A percentile compares a stretch with the other conserved stretches of the same genome.
Evolutionary conservation across 2,888 invertebrate species (phyloP).

Genomic region (Acleris cristana): DNA sequence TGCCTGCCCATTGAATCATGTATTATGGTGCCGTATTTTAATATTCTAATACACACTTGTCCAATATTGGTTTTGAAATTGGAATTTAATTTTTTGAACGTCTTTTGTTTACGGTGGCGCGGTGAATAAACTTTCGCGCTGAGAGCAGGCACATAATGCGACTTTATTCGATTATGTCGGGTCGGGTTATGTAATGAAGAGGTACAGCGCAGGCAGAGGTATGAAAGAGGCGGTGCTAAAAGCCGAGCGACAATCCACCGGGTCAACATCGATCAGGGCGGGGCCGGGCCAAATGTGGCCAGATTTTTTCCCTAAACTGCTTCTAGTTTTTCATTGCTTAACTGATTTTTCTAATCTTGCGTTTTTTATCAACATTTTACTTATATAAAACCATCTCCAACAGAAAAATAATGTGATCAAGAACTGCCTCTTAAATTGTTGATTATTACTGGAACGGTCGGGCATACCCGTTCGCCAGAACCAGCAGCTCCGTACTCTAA

Average conservation of each 20-base stretch:
- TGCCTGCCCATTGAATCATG: conserved; percentile 64
- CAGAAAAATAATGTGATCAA: not conserved
- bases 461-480: not conserved
- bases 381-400: too few species aligned
- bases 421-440: not conserved
- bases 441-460: not conserved
- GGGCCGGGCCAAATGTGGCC: conserved; percentile 32
- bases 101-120: not conserved
- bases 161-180: conserved; percentile 32
- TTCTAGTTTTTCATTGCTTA: conserved; percentile 3
- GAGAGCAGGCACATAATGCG: conserved; percentile 22
- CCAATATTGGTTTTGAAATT: conserved; percentile 57
- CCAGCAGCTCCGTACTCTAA: not conserved
- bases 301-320: conserved; percentile 27
- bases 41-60: conserved; percentile 50
- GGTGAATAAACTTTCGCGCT: conserved; percentile 20
- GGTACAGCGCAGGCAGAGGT: conserved; percentile 47
- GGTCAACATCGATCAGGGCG: conserved; percentile 74
- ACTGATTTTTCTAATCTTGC: not conserved
- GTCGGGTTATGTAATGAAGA: conserved; percentile 37
- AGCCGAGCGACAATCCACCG: conserved; percentile 65
- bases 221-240: conserved; percentile 59
- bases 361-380: not conserved
- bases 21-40: conserved; percentile 43
- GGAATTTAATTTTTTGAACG: conserved; percentile 42